A percentile compares a stretch with the other conserved stretches of the same genome.
phyloP scores from a whole-genome alignment of 2,113 vertebrate species.

The Ceyx margarethae region DNA sequence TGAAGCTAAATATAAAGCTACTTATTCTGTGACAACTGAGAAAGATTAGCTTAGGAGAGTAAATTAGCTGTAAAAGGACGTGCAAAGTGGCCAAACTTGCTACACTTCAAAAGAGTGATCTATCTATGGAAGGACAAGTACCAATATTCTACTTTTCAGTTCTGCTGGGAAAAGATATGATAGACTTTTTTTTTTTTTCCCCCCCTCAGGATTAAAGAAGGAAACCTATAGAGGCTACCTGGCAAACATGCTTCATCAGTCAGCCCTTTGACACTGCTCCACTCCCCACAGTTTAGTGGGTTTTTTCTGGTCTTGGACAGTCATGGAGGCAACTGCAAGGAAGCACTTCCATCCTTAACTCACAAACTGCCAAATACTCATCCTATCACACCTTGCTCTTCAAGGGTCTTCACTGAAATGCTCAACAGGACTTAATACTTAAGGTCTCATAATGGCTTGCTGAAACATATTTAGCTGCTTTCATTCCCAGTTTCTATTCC shows the following conservation, averaged over 20 bases:
- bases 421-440: background rate
- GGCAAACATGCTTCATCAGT: background rate
- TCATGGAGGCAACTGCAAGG: background rate
- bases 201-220: background rate
- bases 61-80: background rate
- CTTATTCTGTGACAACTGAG: background rate
- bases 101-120: background rate
- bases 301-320: background rate
- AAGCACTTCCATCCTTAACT: background rate
- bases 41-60: background rate
- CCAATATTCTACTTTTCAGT: background rate
- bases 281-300: background rate
- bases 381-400: background rate
- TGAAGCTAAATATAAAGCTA: slow-evolving; percentile 3
- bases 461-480: background rate
- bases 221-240: background rate
- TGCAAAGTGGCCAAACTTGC: background rate
- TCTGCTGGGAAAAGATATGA: background rate
- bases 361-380: background rate
- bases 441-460: background rate
- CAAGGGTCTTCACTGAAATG: background rate
- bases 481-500: background rate
- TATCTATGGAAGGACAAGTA: background rate
- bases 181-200: background rate
- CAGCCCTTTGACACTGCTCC: background rate